phyloP scores from a whole-genome alignment of 2,113 vertebrate species.

The Raja brachyura region DNA sequence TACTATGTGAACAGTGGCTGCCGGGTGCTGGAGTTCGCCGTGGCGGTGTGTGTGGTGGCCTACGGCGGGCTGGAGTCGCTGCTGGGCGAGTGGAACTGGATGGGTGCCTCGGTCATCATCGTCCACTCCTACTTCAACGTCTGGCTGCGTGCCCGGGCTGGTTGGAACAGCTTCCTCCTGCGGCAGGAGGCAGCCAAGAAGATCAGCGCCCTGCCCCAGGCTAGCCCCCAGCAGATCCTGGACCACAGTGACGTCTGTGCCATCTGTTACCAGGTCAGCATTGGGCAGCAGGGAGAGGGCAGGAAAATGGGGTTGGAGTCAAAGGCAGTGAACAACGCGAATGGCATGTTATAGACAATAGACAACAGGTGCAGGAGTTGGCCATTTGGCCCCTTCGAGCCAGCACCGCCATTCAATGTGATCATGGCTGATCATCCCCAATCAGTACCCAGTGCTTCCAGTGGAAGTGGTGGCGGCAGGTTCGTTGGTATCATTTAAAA shows the following conservation, averaged over 20 bases:
- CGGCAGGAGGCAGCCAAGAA: slow-evolving; percentile 70
- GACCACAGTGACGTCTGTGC: slow-evolving; percentile 68
- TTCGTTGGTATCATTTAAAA: no score
- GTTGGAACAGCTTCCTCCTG: slow-evolving; percentile 76
- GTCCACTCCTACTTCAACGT: slow-evolving; percentile 82
- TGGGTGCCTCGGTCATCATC: slow-evolving; percentile 74
- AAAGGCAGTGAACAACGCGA: no score
- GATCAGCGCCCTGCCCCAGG: slow-evolving; percentile 64
- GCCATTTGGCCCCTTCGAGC: no score
- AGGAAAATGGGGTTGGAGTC: no score
- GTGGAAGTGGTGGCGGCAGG: no score
- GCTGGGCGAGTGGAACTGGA: slow-evolving; percentile 80
- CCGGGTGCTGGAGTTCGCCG: slow-evolving; percentile 74
- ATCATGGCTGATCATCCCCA: no score
- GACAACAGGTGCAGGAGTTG: no score
- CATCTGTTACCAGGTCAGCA: slow-evolving; percentile 77
- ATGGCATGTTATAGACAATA: no score
- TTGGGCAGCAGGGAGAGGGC: no score
- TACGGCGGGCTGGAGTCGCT: slow-evolving; percentile 75
- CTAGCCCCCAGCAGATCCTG: slow-evolving; percentile 60
- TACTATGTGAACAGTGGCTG: slow-evolving; percentile 71
- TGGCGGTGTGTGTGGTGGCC: slow-evolving; percentile 75
- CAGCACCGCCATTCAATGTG: no score
- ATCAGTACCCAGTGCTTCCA: no score
- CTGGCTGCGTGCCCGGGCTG: slow-evolving; percentile 73